A percentile compares a stretch with the other conserved stretches of the same genome.
Evolutionary conservation across 2,888 invertebrate species (phyloP).

Genomic region (Minunthozetes semirufus): DNA sequence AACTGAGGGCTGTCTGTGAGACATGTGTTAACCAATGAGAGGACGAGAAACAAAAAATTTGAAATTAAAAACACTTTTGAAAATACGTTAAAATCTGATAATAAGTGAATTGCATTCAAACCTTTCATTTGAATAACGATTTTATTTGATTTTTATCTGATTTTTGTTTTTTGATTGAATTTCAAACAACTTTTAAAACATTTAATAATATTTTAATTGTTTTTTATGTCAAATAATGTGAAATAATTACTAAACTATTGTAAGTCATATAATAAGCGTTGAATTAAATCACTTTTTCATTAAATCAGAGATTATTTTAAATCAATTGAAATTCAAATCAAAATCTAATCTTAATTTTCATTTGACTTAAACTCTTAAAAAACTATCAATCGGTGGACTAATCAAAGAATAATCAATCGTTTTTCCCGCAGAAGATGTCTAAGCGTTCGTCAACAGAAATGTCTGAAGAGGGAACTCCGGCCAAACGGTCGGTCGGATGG

Average conservation of each 20-base stretch:
- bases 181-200: not conserved
- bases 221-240: not conserved
- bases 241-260: too few species aligned
- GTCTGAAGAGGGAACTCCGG: not conserved
- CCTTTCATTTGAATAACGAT: too few species aligned
- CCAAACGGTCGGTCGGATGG: not conserved
- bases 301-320: not conserved
- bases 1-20: not conserved
- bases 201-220: not conserved
- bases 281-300: too few species aligned
- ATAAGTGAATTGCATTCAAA: not conserved
- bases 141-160: too few species aligned
- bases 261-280: too few species aligned
- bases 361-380: not conserved
- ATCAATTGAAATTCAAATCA: not conserved
- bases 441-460: not conserved
- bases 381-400: too few species aligned
- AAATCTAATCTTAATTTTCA: not conserved
- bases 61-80: not conserved
- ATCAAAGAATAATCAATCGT: not conserved
- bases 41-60: not conserved
- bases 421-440: not conserved
- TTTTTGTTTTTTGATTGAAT: not conserved
- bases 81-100: conserved; percentile 3
- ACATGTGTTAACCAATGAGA: not conserved